Evolutionary conservation across 2,797 vertebrate species (phyloP).

Genomic region (Coregonus suidteri): DNA sequence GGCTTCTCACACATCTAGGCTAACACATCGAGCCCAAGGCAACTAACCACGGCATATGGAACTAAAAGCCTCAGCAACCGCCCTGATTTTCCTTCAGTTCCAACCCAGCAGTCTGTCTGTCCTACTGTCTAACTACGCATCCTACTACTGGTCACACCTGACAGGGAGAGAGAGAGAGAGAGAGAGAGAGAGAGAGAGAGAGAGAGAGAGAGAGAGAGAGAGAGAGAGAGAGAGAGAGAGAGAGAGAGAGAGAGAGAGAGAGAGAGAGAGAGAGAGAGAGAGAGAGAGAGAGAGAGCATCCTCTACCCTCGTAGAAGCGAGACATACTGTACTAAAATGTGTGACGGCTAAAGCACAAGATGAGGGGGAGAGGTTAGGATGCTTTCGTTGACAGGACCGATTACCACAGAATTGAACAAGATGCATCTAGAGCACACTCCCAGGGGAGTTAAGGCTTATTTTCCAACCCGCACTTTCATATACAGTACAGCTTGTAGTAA

Average conservation of each 20-base stretch:
- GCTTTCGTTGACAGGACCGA: background rate
- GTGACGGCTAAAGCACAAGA: background rate
- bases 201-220: constrained; percentile 4
- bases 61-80: background rate
- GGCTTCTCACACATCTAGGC: constrained; percentile 5
- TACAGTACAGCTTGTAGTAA: no score
- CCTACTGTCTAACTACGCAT: background rate
- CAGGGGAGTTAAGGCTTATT: no score
- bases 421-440: background rate
- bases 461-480: background rate
- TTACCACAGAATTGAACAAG: background rate
- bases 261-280: background rate
- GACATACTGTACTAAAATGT: background rate
- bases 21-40: constrained; percentile 5
- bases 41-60: background rate
- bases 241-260: constrained; percentile 5
- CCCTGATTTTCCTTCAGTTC: background rate
- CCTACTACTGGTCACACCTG: background rate
- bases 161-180: background rate
- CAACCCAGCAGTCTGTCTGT: background rate
- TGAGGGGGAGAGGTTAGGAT: background rate
- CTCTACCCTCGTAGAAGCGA: background rate
- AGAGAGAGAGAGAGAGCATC: background rate
- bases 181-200: constrained; percentile 3
- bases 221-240: background rate